Conservation (phyloP, 2,888 invertebrate genomes). For the Cephalotes varians region DNA sequence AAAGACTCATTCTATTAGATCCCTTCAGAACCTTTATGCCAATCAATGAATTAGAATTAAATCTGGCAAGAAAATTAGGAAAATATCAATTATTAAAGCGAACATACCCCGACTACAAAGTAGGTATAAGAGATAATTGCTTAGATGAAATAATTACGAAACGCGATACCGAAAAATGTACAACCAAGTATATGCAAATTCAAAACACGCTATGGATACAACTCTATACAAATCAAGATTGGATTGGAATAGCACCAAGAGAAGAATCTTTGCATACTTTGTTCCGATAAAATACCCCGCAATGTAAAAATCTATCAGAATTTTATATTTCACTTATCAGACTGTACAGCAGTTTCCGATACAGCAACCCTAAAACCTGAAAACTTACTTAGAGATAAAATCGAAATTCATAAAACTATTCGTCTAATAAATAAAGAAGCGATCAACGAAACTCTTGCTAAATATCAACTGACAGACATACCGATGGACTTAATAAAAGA, state of each 20-base stretch:
- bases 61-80: background rate
- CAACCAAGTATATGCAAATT: background rate
- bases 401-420: too few relatives aligned
- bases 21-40: background rate
- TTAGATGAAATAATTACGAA: background rate
- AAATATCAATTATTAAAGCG: background rate
- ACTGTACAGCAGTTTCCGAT: too few relatives aligned
- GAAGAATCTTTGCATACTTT: background rate
- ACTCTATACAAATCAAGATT: background rate
- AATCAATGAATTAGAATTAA: background rate
- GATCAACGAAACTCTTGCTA: too few relatives aligned
- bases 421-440: too few relatives aligned
- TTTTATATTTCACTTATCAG: background rate
- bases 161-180: background rate
- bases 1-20: background rate
- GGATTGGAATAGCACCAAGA: background rate
- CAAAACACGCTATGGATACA: background rate
- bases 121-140: background rate
- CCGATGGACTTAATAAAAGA: too few relatives aligned
- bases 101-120: background rate
- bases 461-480: too few relatives aligned
- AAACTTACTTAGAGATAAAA: too few relatives aligned
- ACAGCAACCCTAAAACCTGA: too few relatives aligned
- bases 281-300: background rate
- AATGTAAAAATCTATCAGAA: background rate